phyloP scores from a whole-genome alignment of 2,888 invertebrate species.

The Seladonia tumulorum region DNA sequence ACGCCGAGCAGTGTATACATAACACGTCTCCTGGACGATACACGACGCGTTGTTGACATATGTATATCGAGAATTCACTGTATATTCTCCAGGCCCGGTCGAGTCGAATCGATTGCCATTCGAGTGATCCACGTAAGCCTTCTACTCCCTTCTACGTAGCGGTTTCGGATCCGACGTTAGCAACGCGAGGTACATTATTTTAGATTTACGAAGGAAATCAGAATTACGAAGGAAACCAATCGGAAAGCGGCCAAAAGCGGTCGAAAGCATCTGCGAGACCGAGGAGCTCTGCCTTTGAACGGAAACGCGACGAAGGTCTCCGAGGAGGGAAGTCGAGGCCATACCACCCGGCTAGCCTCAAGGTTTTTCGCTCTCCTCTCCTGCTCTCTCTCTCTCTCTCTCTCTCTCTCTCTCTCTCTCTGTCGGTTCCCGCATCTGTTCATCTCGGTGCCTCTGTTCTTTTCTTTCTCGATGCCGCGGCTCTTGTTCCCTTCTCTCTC shows the following conservation, averaged over 20 bases:
- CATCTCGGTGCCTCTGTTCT: neutral
- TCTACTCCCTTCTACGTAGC: neutral
- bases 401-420: slow-evolving; percentile 9
- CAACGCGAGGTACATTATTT: neutral
- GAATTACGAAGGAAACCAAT: neutral
- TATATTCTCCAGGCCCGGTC: neutral
- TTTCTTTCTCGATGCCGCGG: neutral
- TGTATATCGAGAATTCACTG: too few species aligned
- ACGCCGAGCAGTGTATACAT: too few species aligned
- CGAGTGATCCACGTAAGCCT: too few species aligned
- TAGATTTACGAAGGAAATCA: neutral
- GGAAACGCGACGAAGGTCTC: slow-evolving; percentile 66
- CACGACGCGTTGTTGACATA: too few species aligned
- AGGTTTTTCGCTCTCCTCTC: slow-evolving; percentile 52
- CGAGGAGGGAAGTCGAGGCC: slow-evolving; percentile 58
- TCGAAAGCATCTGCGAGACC: slow-evolving; percentile 28
- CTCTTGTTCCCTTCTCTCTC: slow-evolving; percentile 5
- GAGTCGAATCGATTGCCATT: neutral
- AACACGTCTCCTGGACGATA: too few species aligned
- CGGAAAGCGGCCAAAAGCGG: neutral
- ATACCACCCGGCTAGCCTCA: slow-evolving; percentile 61
- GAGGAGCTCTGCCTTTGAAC: slow-evolving; percentile 47
- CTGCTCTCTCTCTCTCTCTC: neutral
- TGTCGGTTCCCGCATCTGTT: neutral
- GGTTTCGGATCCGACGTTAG: neutral